These are phyloP conservation scores for Laupala kohalensis DNA, from an alignment of 1,140 invertebrate species.

Conservation along the genomic window DNA sequence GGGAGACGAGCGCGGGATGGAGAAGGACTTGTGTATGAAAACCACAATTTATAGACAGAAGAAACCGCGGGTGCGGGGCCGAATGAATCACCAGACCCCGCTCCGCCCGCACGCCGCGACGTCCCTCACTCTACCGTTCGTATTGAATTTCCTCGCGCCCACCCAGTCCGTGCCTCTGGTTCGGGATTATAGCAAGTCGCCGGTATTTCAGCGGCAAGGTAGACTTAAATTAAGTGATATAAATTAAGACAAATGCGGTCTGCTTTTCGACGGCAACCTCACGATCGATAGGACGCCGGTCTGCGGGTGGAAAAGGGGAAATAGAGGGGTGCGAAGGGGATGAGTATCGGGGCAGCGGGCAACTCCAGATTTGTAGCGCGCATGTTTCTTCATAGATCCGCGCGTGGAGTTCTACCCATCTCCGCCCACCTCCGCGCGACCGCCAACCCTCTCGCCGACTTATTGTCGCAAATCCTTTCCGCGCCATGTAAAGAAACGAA, in stretches of 20 bases:
- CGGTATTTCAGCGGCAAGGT: not conserved
- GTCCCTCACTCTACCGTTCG: too few species aligned
- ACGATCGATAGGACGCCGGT: not conserved
- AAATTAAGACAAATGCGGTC: not conserved
- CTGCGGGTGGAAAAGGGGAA: not conserved
- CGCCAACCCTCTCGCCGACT: not conserved
- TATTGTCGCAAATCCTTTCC: not conserved
- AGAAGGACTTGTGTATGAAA: not conserved
- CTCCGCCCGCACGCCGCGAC: too few species aligned
- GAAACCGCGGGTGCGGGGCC: not conserved
- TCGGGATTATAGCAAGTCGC: not conserved
- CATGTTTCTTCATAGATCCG: not conserved
- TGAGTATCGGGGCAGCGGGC: too few species aligned
- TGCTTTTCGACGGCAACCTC: not conserved
- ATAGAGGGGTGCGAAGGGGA: not conserved
- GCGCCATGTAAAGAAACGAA: not conserved
- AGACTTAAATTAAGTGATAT: not conserved
- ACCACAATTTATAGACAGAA: not conserved
- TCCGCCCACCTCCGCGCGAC: not conserved
- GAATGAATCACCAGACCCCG: not conserved
- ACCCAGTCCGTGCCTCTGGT: not conserved
- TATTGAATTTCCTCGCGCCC: not conserved
- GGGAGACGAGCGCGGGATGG: too few species aligned
- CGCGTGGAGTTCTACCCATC: not conserved
- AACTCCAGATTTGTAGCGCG: not conserved